Evolutionary conservation across 2,113 vertebrate species (phyloP).

Genomic region (Alaudala cheleensis): DNA sequence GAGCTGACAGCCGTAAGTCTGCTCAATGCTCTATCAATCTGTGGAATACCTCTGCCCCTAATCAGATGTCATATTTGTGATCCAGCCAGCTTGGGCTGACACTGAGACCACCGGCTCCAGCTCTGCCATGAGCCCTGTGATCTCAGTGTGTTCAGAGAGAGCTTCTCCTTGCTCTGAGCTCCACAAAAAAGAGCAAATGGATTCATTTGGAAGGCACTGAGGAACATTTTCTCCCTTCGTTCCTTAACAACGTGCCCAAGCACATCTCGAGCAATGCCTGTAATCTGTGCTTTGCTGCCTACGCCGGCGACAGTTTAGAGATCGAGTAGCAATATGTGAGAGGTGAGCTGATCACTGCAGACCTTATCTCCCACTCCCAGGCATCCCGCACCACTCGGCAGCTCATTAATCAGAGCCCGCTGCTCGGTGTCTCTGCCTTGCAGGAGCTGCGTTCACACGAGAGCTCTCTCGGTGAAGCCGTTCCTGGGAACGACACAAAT

Average conservation of each 20-base stretch:
- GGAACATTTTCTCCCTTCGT: neutral
- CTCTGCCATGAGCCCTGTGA: neutral
- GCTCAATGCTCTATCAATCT: neutral
- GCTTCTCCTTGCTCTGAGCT: neutral
- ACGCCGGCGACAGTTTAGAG: neutral
- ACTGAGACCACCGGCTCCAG: neutral
- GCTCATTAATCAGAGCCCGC: constrained; percentile 52
- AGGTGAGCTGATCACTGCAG: neutral
- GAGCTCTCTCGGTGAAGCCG: neutral
- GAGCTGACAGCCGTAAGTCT: neutral
- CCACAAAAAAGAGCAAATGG: neutral
- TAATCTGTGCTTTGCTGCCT: neutral
- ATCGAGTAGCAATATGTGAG: neutral
- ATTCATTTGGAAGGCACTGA: neutral
- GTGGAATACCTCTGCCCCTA: neutral
- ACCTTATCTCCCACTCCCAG: neutral
- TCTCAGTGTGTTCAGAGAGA: neutral
- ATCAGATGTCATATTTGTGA: neutral
- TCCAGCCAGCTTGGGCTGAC: neutral
- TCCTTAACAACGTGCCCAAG: neutral
- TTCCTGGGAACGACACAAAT: neutral
- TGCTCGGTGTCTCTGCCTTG: neutral
- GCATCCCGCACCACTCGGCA: neutral
- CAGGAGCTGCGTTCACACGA: constrained; percentile 1
- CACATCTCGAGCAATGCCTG: neutral